Conservation (phyloP, 2,797 vertebrate species). For the Gymnodraco acuticeps region DNA sequence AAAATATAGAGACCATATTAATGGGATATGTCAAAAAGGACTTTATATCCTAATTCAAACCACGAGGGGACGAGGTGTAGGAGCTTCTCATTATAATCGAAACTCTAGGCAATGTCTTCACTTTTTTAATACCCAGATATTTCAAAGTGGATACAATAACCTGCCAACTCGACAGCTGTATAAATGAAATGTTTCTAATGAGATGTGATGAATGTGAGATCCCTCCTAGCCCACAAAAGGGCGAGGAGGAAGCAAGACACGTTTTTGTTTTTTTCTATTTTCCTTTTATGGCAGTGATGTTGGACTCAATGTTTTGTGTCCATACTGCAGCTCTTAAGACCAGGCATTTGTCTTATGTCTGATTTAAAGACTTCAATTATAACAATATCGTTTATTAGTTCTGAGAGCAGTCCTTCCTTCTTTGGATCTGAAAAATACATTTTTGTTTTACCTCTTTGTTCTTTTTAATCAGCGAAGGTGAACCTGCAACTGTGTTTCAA, state of each 20-base stretch:
- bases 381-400: neutral
- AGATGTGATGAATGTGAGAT: neutral
- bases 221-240: neutral
- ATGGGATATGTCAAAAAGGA: neutral
- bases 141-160: neutral
- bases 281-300: slow-evolving; percentile 13
- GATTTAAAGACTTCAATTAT: neutral
- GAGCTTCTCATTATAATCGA: slow-evolving; percentile 4
- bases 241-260: neutral
- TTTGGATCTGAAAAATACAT: neutral
- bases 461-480: slow-evolving; percentile 1
- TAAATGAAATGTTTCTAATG: neutral
- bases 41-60: slow-evolving; percentile 3
- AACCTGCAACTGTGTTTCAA: neutral
- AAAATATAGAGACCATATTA: neutral
- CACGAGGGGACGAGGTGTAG: neutral
- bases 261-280: neutral
- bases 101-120: neutral
- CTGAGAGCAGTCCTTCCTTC: too few relatives aligned
- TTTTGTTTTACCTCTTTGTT: neutral
- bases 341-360: neutral
- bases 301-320: neutral
- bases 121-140: neutral
- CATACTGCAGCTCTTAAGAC: neutral
- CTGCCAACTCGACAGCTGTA: neutral